Base-by-base conservation (phyloP, 2,888 invertebrate genomes). In the Sminthurinus aureus region DNA sequence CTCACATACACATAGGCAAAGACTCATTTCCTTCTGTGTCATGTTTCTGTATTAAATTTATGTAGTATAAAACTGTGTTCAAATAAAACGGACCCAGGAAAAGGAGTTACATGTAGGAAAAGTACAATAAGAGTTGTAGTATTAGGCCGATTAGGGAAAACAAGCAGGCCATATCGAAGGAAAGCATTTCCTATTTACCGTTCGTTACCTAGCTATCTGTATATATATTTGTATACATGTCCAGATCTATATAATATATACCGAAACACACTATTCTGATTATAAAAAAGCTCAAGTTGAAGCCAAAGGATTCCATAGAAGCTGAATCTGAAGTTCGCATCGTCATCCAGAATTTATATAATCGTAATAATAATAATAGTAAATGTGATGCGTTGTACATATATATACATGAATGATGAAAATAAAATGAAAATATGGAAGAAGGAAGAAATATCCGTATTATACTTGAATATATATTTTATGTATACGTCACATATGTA, bases 221-320 rank as follows among this genome's bases (percentile, higher is more conserved):
- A 58, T 18, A 9, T 18, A 58, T 18, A 58, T 18, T 15, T 11
- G 13, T 13, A 52, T 13, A 58, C 9, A 58, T 18, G 18, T 15
- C 18, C 58, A 58, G 13, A n/a, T n/a, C 15, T 18, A 58, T 2
- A 58, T 58, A 2, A 52, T 58, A 58, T 58, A 4, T 38, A 38
- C 38, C 2, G 58, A 18, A 2, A 71, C 20, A 24, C 24, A 26
- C 13, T 71, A 71, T 71, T 71, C 58, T 78, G 38, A 51, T 69
- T 24, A 71, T 80, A 52, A 52, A 74, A 22, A 22, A 71, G 71
- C 71, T 26, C 67, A 69, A 81, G 67, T 26, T 81, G 22, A 22
- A 71, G 71, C 71, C 15, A n/a, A 69, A 81, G 67, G 81, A 81
- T 67, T 81, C 73, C 50, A 69, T 51, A 67, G 51, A 73, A 81